Evolutionary conservation across 2,888 invertebrate species (phyloP), one percentile per base, ranked within the genome.

Genomic region (Drosophila subsilvestris): DNA sequence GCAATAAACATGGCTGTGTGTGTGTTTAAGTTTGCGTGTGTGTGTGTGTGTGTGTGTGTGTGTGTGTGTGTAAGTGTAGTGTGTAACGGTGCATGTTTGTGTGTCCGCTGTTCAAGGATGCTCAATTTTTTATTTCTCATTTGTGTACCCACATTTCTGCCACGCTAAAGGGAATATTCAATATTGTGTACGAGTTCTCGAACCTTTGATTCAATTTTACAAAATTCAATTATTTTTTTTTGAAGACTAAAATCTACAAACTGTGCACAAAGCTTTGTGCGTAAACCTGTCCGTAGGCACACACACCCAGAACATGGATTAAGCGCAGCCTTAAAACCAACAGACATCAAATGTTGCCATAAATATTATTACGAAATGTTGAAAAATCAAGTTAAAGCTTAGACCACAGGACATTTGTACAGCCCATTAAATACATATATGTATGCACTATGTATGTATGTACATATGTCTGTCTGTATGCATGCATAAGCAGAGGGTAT

Each of bases 1-100:
- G 68, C 50, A 68, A 79, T 83, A 80, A 78, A 63, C 43, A 55
- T 62, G 49, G 56, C 42, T 65, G 54, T 42, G 45, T 32, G 20
- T 10, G 63, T 62, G 10, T 29, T 3, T 3, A 10, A 10, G 12
- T 61, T 32, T 6, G 29, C 10, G n/a, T 42, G 12, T 18, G 18
- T 57, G 22, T 17, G 22, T n/a, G 17, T 49, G 9, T 47, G 42
- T 20, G 18, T 14, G 58, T 62, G 45, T 20, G 32, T 62, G 17
- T 57, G 48, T 49, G 22, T 51, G 18, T 57, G 22, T 17, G 22
- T 17, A 17, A 37, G 8, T 47, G 42, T 17, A n/a, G 17, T 57
- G 48, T 17, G 17, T 18, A n/a, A 42, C 6, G 42, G 27, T 14
- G 58, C 59, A 29, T 17, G 25, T 60, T 12, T 57, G 48, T 50